Evolutionary conservation across 1,140 invertebrate genomes (phyloP).

Genomic region (Cecropterus lyciades): DNA sequence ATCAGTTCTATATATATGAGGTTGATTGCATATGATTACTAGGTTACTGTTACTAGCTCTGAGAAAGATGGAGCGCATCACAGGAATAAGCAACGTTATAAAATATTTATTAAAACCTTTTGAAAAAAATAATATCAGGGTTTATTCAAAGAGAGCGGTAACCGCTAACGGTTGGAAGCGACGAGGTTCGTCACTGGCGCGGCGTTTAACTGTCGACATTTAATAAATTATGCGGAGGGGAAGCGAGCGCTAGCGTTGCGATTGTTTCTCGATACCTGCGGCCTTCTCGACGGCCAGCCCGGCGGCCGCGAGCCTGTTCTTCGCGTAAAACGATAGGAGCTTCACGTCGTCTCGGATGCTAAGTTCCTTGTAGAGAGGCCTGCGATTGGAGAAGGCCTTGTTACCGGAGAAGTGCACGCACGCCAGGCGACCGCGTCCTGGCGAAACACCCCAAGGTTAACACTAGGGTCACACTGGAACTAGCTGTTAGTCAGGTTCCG

Average conservation of each 20-base stretch:
- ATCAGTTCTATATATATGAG: no score
- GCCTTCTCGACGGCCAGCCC: constrained; percentile 75
- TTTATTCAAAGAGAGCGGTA: no score
- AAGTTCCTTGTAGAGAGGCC: constrained; percentile 87
- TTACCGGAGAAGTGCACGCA: constrained; percentile 92
- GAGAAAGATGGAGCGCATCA: no score
- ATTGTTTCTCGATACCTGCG: constrained; percentile 74
- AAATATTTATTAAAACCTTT: no score
- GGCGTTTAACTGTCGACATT: constrained; percentile 52
- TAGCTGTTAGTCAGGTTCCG: constrained; percentile 56
- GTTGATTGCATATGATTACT: no score
- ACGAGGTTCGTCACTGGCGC: constrained; percentile 50
- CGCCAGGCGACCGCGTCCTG: constrained; percentile 89
- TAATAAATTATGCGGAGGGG: constrained; percentile 72
- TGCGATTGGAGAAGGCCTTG: constrained; percentile 89
- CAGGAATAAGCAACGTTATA: no score
- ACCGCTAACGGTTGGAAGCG: constrained; percentile 9
- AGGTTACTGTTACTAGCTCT: no score
- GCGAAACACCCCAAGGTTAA: constrained; percentile 72
- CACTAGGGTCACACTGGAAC: constrained; percentile 65
- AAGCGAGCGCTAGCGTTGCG: constrained; percentile 70
- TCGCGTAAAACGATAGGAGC: constrained; percentile 90
- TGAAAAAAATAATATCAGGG: no score
- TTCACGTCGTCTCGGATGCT: constrained; percentile 89
- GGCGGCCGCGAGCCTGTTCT: constrained; percentile 88